Conservation (phyloP, 2,888 invertebrate genomes). For the Sceliomorpha sp. region DNA sequence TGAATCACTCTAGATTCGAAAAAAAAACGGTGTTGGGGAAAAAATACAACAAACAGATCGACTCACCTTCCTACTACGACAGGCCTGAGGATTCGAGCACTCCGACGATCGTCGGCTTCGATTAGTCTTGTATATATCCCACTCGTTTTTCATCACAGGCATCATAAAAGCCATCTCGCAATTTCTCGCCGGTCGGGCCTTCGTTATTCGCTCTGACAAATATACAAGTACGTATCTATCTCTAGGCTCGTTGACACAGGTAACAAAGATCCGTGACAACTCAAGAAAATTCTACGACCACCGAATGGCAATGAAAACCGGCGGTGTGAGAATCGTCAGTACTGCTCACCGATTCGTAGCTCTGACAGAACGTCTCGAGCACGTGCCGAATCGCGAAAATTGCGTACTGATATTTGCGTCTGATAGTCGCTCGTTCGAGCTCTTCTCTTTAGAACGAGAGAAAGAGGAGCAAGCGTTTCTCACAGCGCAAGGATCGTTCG, state of each 20-base stretch:
- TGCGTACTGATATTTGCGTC: too few relatives aligned
- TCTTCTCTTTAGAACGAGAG: slow-evolving; percentile 7
- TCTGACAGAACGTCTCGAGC: too few relatives aligned
- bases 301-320: too few relatives aligned
- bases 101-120: slow-evolving; percentile 89
- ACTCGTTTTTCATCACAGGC: slow-evolving; percentile 96
- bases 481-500: slow-evolving; percentile 1
- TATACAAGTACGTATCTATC: slow-evolving; percentile 37
- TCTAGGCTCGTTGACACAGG: too few relatives aligned
- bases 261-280: too few relatives aligned
- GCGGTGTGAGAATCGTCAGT: too few relatives aligned
- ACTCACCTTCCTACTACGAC: slow-evolving; percentile 85
- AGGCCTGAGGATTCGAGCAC: slow-evolving; percentile 84
- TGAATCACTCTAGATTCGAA: neutral
- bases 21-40: neutral
- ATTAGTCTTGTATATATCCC: slow-evolving; percentile 94
- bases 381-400: too few relatives aligned
- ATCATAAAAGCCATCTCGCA: slow-evolving; percentile 94
- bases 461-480: neutral
- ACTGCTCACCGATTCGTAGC: too few relatives aligned
- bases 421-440: too few relatives aligned
- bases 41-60: neutral
- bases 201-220: slow-evolving; percentile 1
- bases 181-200: too few relatives aligned
- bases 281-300: too few relatives aligned